Base-by-base conservation (phyloP, 2,113 vertebrate species). In the Amphiprion percula region DNA sequence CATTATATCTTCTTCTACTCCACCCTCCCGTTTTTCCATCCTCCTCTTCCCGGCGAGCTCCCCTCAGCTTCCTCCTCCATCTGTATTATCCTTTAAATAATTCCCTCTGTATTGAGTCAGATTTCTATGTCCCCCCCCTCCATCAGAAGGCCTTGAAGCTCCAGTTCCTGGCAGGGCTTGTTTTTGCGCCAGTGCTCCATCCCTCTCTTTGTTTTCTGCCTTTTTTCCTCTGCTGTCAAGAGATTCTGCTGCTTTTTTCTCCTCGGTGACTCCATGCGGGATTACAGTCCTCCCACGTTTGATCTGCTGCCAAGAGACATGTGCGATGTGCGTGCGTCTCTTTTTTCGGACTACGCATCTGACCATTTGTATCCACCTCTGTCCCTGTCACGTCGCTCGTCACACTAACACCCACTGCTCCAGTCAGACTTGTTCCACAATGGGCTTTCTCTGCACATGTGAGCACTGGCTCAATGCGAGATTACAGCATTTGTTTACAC, bases 241-340 rank as follows among this genome's bases (percentile, higher is more conserved):
- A 87, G 68, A 84, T 74, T 74, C 67, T 68, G 60, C 74, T 53
- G 68, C 69, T 64, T 77, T 87, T 41, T 41, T 88, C 77, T 83
- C 71, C 68, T 52, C 46, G 1, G 21, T 52, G 64, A 78, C 77
- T 81, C 78, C 39, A 28, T 11, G n/a, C 30, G n/a, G 82, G 77
- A 89, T 90, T 87, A 85, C 85, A 80, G 79, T 80, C 79, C 84
- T 87, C 87, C 89, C 63, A 87, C 76, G 53, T 91, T 73, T 85
- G 77, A 90, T 89, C 73, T 54, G 69, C 88, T 66, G 82, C 87
- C 83, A 84, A 59, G 53, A 86, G 76, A 82, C 81, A 61, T 69
- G 73, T 81, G 75, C 60, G 15, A 11, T 24, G 55, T 44, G 53
- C 10, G 65, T 50, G n/a, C 23, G 61, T 86, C 63, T 79, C 19